Percentiles rank a stretch among this genome's conserved stretches.
phyloP scores from a whole-genome alignment of 2,888 invertebrate species.

The Spisula subtruncata region DNA sequence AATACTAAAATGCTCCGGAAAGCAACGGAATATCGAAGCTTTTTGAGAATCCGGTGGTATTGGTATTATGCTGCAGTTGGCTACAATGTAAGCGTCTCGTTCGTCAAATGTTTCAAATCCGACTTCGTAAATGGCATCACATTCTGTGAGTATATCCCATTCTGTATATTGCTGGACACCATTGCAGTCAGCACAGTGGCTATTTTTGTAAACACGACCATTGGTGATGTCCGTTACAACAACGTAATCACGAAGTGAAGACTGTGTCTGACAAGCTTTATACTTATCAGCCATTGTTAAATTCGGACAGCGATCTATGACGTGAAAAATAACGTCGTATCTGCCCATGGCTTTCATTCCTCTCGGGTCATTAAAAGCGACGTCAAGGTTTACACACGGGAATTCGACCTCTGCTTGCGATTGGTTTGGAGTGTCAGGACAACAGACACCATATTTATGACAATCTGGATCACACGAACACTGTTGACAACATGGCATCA shows the following conservation, averaged over 20 bases:
- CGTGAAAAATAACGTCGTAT: not conserved
- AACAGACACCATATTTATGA: conserved; percentile 27
- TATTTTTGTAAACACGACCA: conserved; percentile 11
- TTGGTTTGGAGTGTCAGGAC: not conserved
- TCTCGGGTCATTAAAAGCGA: not conserved
- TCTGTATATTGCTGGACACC: not conserved
- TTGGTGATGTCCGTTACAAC: not conserved
- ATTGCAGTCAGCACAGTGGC: conserved; percentile 26
- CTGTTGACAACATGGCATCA: conserved; percentile 4
- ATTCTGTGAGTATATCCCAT: not conserved
- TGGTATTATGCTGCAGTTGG: not conserved
- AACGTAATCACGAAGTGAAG: not conserved
- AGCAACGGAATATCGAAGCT: not conserved
- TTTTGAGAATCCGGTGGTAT: not conserved
- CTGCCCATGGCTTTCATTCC: not conserved
- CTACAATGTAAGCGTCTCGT: not conserved
- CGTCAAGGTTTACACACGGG: not conserved
- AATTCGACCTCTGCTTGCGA: not conserved
- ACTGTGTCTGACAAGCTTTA: not conserved
- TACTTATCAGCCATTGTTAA: not conserved
- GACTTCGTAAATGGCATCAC: not conserved
- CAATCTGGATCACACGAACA: conserved; percentile 21
- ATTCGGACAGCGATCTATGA: conserved; percentile 9
- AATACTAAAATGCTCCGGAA: not conserved
- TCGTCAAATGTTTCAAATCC: conserved; percentile 31